These are phyloP conservation scores for Caloenas nicobarica DNA, from an alignment of 2,113 vertebrate species.

Conservation along the genomic window DNA sequence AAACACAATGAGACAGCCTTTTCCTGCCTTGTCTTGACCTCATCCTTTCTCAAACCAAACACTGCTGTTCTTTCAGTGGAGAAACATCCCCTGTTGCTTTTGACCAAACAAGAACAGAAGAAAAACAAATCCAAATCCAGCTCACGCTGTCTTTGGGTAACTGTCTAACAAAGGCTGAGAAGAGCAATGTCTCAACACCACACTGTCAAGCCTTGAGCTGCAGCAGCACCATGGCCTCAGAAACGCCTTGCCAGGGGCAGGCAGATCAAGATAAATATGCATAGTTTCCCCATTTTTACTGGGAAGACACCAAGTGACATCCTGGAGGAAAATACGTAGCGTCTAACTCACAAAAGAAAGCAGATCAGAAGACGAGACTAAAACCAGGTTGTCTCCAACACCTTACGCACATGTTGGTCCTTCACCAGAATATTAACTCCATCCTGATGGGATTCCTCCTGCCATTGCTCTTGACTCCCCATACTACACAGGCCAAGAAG, in stretches of 20 bases:
- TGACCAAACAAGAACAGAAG: conserved; percentile 18
- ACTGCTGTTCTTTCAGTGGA: background rate
- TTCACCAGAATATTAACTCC: background rate
- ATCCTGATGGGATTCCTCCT: background rate
- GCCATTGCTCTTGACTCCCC: background rate
- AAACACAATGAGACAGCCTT: conserved; percentile 45
- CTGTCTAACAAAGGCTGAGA: background rate
- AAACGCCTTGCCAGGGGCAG: background rate
- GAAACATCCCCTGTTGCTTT: background rate
- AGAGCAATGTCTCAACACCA: background rate
- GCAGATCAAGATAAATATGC: background rate
- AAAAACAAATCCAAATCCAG: conserved; percentile 16
- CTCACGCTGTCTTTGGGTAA: background rate
- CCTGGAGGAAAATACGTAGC: accelerated
- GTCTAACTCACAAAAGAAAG: background rate
- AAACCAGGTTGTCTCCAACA: background rate
- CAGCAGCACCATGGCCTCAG: background rate
- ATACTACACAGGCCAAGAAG: background rate
- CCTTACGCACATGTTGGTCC: background rate
- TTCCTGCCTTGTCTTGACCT: conserved; percentile 58
- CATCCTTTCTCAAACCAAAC: conserved; percentile 51
- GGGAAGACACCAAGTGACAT: background rate
- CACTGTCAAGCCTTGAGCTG: background rate
- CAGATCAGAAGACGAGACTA: background rate
- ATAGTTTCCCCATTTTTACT: background rate